Conservation (phyloP, 2,797 vertebrate species). For the Hyperoplus immaculatus region DNA sequence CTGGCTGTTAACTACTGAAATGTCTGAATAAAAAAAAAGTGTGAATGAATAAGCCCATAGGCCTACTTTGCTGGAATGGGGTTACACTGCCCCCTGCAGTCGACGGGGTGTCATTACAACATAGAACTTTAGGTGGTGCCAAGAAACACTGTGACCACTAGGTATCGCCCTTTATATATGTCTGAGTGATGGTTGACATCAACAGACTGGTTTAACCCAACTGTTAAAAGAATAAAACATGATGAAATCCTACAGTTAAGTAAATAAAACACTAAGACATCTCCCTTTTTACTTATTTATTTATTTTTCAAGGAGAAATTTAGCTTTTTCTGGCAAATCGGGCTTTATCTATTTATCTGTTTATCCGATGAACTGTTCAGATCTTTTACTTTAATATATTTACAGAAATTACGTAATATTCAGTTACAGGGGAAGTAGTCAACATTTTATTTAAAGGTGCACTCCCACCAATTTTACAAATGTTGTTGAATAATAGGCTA, state of each 20-base stretch:
- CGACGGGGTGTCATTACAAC: neutral
- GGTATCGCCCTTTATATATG: neutral
- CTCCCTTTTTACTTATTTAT: no score
- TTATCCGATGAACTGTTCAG: neutral
- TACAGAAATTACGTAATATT: neutral
- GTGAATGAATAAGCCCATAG: no score
- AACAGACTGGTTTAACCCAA: no score
- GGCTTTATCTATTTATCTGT: neutral
- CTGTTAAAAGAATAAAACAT: neutral
- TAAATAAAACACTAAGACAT: neutral
- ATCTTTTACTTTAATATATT: neutral
- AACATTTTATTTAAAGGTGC: neutral
- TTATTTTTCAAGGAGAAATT: neutral
- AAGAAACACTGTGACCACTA: neutral
- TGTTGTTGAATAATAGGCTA: neutral
- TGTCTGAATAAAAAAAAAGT: neutral
- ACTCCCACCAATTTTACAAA: no score
- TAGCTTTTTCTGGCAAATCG: neutral
- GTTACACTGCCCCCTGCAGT: slow-evolving; percentile 52
- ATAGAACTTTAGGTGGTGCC: rapidly evolving
- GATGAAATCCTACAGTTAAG: neutral
- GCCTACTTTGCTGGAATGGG: neutral
- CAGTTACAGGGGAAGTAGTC: neutral
- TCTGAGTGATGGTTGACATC: neutral
- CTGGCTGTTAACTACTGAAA: neutral